Conservation (phyloP, 2,888 invertebrate species). For the Cephus runcator region DNA sequence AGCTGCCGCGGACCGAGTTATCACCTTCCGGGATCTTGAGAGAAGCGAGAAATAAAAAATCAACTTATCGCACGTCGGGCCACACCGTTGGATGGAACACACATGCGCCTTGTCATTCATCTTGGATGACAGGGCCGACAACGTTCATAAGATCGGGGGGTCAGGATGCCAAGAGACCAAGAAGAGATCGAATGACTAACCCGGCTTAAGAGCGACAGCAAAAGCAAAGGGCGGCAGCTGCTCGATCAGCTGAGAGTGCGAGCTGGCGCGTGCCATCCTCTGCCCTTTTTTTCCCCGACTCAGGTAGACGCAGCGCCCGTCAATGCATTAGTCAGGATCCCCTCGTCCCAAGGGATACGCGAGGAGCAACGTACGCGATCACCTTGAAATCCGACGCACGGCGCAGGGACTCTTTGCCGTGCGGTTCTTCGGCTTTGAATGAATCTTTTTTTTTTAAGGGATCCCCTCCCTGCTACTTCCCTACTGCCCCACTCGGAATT, state of each 20-base stretch:
- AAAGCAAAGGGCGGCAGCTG: conserved; percentile 21
- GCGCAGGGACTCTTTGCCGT: conserved; percentile 56
- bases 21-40: too few relatives aligned
- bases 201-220: conserved; percentile 11
- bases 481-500: too few relatives aligned
- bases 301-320: conserved; percentile 1
- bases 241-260: conserved; percentile 23
- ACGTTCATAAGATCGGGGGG: not conserved
- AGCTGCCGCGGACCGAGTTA: too few relatives aligned
- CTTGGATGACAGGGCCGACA: conserved; percentile 1
- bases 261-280: conserved; percentile 49
- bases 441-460: too few relatives aligned
- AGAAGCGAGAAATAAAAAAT: not conserved
- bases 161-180: not conserved
- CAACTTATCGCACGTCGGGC: not conserved
- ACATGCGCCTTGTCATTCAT: conserved; percentile 1
- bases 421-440: conserved; percentile 43
- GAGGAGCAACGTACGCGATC: conserved; percentile 14
- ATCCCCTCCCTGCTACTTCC: too few relatives aligned
- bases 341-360: not conserved
- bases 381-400: conserved; percentile 47
- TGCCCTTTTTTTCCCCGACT: conserved; percentile 20
- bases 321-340: not conserved
- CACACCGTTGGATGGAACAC: not conserved
- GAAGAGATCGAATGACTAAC: not conserved